Evolutionary conservation across 1,140 invertebrate species (phyloP), one percentile per base, ranked within the genome.

Genomic region (Sminthurides bifidus): DNA sequence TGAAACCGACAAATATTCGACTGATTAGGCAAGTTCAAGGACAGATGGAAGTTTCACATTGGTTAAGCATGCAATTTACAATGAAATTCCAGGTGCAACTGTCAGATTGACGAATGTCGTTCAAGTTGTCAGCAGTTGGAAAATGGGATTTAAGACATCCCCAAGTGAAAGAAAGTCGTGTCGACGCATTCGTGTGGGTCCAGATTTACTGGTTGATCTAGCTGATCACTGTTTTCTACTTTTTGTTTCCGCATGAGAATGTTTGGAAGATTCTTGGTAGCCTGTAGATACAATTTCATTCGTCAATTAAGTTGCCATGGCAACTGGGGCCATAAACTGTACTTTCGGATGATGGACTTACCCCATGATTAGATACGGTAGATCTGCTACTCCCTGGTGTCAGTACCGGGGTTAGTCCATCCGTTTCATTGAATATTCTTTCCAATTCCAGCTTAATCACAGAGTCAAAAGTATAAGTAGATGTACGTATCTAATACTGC

Each of bases 41-140:
- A n/a, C 33, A 35, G 33, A n/a, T 35, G 33, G 41, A 19, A 19
- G 24, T 37, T 37, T 37, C 10, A 17, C 33, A 12, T 37, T 26
- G 10, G 17, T 24, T 19, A 8, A 5, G 29, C 30, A 17, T 5
- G 17, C 27, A n/a, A 14, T 26, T 53, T 48, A 53, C 52, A 6
- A 54, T 46, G 30, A 48, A 54, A 48, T 40, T 54, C 46, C 49
- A 57, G 21, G 5, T 31, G 38, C 29, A 54, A 5, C 31, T 3
- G 15, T 4, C 3, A 19, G 2, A 5, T 14, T 21, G 27, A 29
- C 21, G 17, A 21, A 33, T 44, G 17, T 49, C 46, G 2, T 5
- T 21, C 3, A 8, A 17, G 12, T 41, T 37, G 15, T 10, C 21
- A 6, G 4, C 15, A 49, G 17, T 33, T 23, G 44, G 46, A 26